A percentile compares a stretch with the other conserved stretches of the same genome.
Conservation (phyloP, 2,113 vertebrate species). For the Cebus imitator region DNA sequence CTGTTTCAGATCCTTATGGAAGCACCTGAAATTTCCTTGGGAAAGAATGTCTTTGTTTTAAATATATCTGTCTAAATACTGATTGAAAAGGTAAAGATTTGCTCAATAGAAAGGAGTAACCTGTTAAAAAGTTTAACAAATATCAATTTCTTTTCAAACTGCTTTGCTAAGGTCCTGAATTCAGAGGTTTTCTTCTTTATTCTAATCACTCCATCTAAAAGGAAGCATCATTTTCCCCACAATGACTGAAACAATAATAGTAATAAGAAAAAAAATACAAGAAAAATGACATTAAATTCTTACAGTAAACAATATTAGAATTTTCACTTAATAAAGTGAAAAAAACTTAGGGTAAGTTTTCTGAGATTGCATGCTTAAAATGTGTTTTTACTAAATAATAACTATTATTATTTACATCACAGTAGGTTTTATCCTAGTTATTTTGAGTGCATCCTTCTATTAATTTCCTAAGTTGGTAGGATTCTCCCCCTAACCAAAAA, state of each 20-base stretch:
- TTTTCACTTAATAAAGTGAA: background rate
- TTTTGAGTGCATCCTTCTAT: background rate
- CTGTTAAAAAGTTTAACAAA: slow-evolving; percentile 19
- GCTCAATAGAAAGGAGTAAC: background rate
- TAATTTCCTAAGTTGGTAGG: background rate
- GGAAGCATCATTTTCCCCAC: background rate
- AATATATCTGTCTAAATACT: background rate
- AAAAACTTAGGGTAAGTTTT: background rate
- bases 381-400: background rate
- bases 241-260: background rate
- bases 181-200: background rate
- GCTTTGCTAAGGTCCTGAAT: background rate
- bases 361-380: background rate
- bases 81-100: background rate
- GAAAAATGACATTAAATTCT: slow-evolving; percentile 1
- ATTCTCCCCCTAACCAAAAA: background rate
- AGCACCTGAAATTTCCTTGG: background rate
- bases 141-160: background rate
- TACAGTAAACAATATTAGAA: background rate
- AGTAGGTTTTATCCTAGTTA: background rate
- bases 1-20: background rate
- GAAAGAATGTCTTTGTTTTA: slow-evolving; percentile 2
- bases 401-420: background rate
- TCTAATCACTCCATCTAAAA: background rate
- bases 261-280: background rate